These are phyloP conservation scores for Sisor rabdophorus DNA, from an alignment of 2,113 vertebrate species.

Conservation along the genomic window DNA sequence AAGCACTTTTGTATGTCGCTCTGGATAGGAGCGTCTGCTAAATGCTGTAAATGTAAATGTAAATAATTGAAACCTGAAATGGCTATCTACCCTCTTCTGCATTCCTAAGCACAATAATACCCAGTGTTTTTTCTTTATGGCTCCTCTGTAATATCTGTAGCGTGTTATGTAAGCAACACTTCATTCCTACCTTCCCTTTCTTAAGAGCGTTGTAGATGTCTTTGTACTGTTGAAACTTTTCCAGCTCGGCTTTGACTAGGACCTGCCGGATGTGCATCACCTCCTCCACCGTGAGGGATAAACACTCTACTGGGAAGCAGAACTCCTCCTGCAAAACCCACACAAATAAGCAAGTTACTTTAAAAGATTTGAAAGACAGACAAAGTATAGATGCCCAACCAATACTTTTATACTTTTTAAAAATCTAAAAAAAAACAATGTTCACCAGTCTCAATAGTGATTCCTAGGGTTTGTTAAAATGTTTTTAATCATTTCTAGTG, in stretches of 20 bases:
- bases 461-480: background rate
- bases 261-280: constrained; percentile 99
- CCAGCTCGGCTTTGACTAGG: constrained; percentile 94
- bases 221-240: constrained; percentile 98
- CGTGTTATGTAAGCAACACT: background rate
- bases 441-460: background rate
- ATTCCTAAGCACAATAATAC: background rate
- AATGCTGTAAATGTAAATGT: too few relatives aligned
- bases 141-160: background rate
- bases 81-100: background rate
- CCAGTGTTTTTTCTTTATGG: background rate
- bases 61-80: background rate
- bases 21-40: too few relatives aligned
- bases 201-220: constrained; percentile 97
- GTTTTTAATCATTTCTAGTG: background rate
- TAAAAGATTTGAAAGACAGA: background rate
- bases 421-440: background rate
- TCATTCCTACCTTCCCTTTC: constrained; percentile 88
- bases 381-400: background rate
- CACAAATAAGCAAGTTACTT: constrained; percentile 12
- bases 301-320: constrained; percentile 93
- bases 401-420: background rate
- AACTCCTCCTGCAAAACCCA: constrained; percentile 89
- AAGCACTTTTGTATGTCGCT: too few relatives aligned
- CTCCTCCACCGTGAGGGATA: constrained; percentile 94